These are phyloP conservation scores for Bubo bubo DNA, from an alignment of 2,113 vertebrate species.

Conservation along the genomic window DNA sequence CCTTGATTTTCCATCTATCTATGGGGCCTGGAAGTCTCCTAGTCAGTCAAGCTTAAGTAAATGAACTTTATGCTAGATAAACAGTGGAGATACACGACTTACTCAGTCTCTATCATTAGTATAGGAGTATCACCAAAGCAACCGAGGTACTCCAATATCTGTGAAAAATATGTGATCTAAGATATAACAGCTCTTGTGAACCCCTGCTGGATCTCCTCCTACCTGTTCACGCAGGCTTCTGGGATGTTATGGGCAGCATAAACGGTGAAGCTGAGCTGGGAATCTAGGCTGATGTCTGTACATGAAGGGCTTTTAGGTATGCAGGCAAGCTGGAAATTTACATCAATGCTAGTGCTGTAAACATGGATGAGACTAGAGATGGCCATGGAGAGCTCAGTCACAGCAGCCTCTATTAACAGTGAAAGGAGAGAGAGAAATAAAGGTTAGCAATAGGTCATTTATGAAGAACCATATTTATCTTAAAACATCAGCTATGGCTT, in stretches of 20 bases:
- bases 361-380: slow-evolving; percentile 50
- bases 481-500: slow-evolving; percentile 40
- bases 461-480: slow-evolving; percentile 17
- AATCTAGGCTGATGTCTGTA: background rate
- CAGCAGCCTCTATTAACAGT: background rate
- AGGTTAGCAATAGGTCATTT: slow-evolving; percentile 31
- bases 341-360: slow-evolving; percentile 68
- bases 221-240: slow-evolving; percentile 69
- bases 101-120: background rate
- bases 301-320: background rate
- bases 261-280: slow-evolving; percentile 72
- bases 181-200: background rate
- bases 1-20: background rate
- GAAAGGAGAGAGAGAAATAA: background rate
- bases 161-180: background rate
- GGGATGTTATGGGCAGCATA: slow-evolving; percentile 73
- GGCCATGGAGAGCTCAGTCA: slow-evolving; percentile 55
- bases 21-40: background rate
- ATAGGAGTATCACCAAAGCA: background rate
- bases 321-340: slow-evolving; percentile 58
- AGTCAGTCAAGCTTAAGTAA: background rate
- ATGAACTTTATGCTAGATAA: background rate
- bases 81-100: background rate
- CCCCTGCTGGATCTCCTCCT: background rate
- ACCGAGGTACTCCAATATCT: background rate